Base-by-base conservation (phyloP, 1,140 invertebrate genomes). In the Atopsyche davidsoni region DNA sequence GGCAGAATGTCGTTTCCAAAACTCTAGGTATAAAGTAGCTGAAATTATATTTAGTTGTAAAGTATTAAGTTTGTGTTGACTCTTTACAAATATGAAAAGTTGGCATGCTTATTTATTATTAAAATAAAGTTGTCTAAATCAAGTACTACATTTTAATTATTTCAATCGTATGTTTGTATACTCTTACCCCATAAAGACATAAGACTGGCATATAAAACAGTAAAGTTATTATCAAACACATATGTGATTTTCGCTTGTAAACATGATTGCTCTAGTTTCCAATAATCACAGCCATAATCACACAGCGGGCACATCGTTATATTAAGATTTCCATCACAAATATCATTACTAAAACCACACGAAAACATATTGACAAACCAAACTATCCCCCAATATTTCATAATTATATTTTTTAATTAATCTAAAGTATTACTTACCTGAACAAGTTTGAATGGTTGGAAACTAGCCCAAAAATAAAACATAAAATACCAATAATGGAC, bases 111-210 rank as follows among this genome's bases (percentile, higher is more conserved):
- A n/a, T n/a, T n/a, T n/a, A n/a, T n/a, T n/a, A n/a, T n/a, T n/a
- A n/a, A n/a, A n/a, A n/a, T n/a, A n/a, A n/a, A n/a, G n/a, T n/a
- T n/a, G n/a, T n/a, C n/a, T n/a, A n/a, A n/a, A n/a, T n/a, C n/a
- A n/a, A n/a, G n/a, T n/a, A n/a, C n/a, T n/a, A n/a, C n/a, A n/a
- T n/a, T n/a, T n/a, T n/a, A n/a, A n/a, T n/a, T n/a, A n/a, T n/a
- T n/a, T n/a, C n/a, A n/a, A n/a, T n/a, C n/a, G n/a, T n/a, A n/a
- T n/a, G n/a, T n/a, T n/a, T n/a, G n/a, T n/a, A n/a, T n/a, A n/a
- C n/a, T n/a, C n/a, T 80, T 77, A 79, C 89, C 88, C 91, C 92
- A 98, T 64, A 99, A 82, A 22, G 93, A 93, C 92, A 98, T 98
- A 62, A 98, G 90, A 32, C 92, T 81, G 22, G 96, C 89, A 71